Base-by-base conservation (phyloP, 1,140 invertebrate genomes). In the Lerema accius region DNA sequence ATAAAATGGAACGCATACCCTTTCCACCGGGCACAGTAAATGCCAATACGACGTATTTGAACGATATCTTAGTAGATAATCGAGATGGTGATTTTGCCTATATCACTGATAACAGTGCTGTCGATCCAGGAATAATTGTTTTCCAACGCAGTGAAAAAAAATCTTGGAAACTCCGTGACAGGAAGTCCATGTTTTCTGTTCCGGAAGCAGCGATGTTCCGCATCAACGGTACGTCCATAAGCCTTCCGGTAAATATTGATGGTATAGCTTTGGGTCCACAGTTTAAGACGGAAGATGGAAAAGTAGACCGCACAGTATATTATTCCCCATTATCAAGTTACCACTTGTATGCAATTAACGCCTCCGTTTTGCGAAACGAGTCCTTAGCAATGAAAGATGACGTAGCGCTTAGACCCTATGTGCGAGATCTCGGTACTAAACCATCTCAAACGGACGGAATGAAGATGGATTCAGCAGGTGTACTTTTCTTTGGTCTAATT, bases 51-150 rank as follows among this genome's bases (percentile, higher is more conserved):
- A 93, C 92, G 0, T 93, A 93, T 51, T 74, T 95, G 2, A 94
- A 94, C 64, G 94, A 95, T 67, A 91, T 95, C 4, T 94, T 95
- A 0, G 73, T 95, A 5, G 94, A 95, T 71, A 93, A 94, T 73
- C 91, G 93, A 16, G 92, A 94, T 63, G 94, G 93, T 49, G 93
- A 93, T 15, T 92, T 92, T 66, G 94, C 94, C 1, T 95, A 95
- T 68, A 95, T 95, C 4, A 94, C 94, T 0, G 95, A 95, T 71
- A 94, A 92, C 63, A 93, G 93, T 61, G 90, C 84, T 0, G 80
- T 90, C 0, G 94, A 95, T 80, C 94, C 95, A 0, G 94, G 94
- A n/a, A 92, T 96, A 15, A 93, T 96, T 39, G 94, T 95, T 0
- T 95, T 93, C 76, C 93, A 93, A 0, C 80, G 92, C 14, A 78